phyloP scores from a whole-genome alignment of 1,140 invertebrate species.

The Drosophila cardini region DNA sequence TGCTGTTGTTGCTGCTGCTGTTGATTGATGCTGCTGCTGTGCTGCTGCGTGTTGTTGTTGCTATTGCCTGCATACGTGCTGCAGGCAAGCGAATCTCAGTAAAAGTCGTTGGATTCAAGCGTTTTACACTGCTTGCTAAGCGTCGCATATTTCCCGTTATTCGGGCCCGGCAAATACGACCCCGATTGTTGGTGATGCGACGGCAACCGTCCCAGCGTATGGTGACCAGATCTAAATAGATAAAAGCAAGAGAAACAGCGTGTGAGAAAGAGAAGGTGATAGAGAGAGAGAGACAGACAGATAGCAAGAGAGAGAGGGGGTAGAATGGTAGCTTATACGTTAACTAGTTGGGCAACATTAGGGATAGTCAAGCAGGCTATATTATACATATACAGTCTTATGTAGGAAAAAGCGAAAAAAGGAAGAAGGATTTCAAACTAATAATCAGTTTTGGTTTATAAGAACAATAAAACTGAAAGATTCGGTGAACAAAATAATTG shows the following conservation, averaged over 20 bases:
- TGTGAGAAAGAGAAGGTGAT: not conserved
- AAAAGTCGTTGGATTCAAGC: slow-evolving; percentile 96
- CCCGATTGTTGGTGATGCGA: slow-evolving; percentile 84
- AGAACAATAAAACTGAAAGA: too few species aligned
- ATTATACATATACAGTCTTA: not conserved
- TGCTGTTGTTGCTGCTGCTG: slow-evolving; percentile 56
- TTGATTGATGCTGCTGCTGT: slow-evolving; percentile 64
- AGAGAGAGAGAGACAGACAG: not conserved
- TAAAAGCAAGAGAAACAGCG: not conserved
- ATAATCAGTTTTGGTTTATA: too few species aligned
- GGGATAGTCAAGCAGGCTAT: slow-evolving; percentile 17
- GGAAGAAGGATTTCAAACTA: too few species aligned
- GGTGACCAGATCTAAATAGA: slow-evolving; percentile 79
- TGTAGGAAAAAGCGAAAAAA: not conserved
- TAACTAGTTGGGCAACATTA: slow-evolving; percentile 26
- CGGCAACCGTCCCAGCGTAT: slow-evolving; percentile 86
- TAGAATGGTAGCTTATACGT: slow-evolving; percentile 1
- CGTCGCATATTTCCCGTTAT: slow-evolving; percentile 94
- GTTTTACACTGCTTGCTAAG: slow-evolving; percentile 97
- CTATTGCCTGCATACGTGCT: slow-evolving; percentile 85
- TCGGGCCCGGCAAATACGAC: slow-evolving; percentile 85
- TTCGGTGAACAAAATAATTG: too few species aligned
- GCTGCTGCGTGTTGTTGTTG: slow-evolving; percentile 82
- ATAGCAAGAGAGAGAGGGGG: not conserved
- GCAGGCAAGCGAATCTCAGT: slow-evolving; percentile 92